Base-by-base conservation (phyloP, 2,797 vertebrate species). In the Melanotaenia nigrans region DNA sequence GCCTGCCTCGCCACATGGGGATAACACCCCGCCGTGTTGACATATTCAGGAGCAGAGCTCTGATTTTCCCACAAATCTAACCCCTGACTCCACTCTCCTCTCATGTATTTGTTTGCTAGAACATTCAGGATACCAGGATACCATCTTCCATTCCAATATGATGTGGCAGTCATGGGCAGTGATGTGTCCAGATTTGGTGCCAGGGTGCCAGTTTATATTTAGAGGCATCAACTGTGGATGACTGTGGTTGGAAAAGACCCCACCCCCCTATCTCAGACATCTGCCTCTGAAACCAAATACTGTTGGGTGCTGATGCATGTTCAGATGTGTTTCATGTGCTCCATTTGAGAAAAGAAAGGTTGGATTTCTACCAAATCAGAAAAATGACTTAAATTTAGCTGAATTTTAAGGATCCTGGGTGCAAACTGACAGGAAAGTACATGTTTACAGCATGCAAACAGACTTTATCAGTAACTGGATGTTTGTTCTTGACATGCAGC, bases 231-330 rank as follows among this genome's bases (percentile, higher is more conserved):
- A 87, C 86, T 90, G 86, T 78, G 84, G 77, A 61, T 61, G 83
- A 85, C 77, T 84, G 85, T 82, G 78, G 85, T 68, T 79, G 70
- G 65, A 85, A 73, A 76, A 68, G 64, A 87, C 67, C 22, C 12
- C 70, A 54, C 12, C 58, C 64, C 18, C 3, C 59, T 35, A 14
- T 80, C 71, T 1, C 73, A 87, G 82, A 84, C 86, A 89, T 90
- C 85, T 87, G 86, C 87, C 83, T 86, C 56, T 62, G 90, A 91
- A 93, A 92, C 76, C 38, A 54, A 86, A 90, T 72, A 82, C 85
- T 51, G 65, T 66, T 1, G 45, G 56, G 54, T 63, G 47, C 84
- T 91, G 87, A 88, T 84, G 85, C 85, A 60, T 71, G 89, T 78
- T 83, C 75, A 72, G 81, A 55, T 80, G 72, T 69, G 78, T 84